A percentile compares a stretch with the other conserved stretches of the same genome.
phyloP scores from a whole-genome alignment of 2,113 vertebrate genomes.

The Epinephelus fuscoguttatus region DNA sequence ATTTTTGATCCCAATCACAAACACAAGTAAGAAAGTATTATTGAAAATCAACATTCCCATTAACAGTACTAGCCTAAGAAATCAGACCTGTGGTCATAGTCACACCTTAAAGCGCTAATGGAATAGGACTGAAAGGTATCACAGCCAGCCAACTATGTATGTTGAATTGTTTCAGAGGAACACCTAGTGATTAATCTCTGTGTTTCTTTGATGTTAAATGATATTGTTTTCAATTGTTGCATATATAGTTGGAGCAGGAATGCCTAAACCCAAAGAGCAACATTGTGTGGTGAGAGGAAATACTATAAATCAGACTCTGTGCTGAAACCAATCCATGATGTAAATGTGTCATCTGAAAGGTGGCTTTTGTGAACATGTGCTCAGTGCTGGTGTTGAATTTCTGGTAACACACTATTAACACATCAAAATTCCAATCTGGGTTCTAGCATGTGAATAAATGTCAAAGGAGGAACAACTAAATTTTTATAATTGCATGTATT shows the following conservation, averaged over 20 bases:
- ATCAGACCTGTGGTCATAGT: not conserved
- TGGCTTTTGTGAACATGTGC: not conserved
- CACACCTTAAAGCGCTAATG: not conserved
- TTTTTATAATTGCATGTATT: not conserved
- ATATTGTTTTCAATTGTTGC: not conserved
- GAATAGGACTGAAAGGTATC: not conserved
- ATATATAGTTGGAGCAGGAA: not conserved
- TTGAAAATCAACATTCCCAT: not conserved
- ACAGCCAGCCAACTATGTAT: not conserved
- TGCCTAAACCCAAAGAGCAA: not conserved
- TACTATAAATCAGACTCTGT: not conserved
- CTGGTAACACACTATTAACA: not conserved
- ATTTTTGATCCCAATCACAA: not conserved
- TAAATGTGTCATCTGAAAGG: slow-evolving; percentile 10
- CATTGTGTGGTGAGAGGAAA: not conserved
- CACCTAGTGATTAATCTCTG: too few species aligned
- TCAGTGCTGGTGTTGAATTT: slow-evolving; percentile 12
- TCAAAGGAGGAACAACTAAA: not conserved
- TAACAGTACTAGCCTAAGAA: not conserved
- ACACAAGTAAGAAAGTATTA: not conserved
- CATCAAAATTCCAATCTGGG: slow-evolving; percentile 1
- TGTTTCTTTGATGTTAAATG: too few species aligned
- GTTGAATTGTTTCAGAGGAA: too few species aligned
- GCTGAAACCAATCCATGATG: not conserved
- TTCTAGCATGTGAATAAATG: not conserved